phyloP scores from a whole-genome alignment of 2,888 invertebrate genomes.

The Sarcophaga caerulescens region DNA sequence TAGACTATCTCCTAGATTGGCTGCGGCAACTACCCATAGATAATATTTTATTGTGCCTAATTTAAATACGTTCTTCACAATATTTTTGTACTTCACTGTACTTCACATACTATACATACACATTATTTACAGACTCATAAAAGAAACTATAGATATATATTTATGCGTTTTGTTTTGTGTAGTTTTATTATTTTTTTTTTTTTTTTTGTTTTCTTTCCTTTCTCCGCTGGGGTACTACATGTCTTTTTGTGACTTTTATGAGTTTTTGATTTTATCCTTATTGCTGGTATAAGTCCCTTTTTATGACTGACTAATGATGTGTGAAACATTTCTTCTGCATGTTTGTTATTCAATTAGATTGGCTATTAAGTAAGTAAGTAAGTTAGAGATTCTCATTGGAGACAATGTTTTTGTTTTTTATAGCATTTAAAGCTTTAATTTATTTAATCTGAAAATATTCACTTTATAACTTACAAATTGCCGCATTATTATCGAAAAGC shows the following conservation, averaged over 20 bases:
- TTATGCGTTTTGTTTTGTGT: conserved; percentile 55
- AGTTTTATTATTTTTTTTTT: conserved; percentile 19
- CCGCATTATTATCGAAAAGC: no score
- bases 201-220: conserved; percentile 26
- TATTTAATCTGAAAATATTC: no score
- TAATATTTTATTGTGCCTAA: no score
- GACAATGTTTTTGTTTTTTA: background rate
- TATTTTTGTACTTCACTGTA: conserved; percentile 25
- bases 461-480: no score
- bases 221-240: conserved; percentile 19
- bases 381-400: conserved; percentile 13
- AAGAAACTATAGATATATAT: conserved; percentile 51
- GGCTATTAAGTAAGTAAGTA: conserved; percentile 57
- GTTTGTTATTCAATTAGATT: conserved; percentile 66
- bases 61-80: no score
- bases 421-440: background rate
- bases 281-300: conserved; percentile 62
- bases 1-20: no score
- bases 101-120: background rate
- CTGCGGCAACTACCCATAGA: no score
- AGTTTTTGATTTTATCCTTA: conserved; percentile 66
- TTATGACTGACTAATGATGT: conserved; percentile 67
- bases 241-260: conserved; percentile 66
- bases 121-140: conserved; percentile 38
- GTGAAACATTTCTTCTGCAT: conserved; percentile 62